These are phyloP conservation scores for Cichladusa arquata DNA, from an alignment of 2,113 vertebrate genomes.

Conservation along the genomic window DNA sequence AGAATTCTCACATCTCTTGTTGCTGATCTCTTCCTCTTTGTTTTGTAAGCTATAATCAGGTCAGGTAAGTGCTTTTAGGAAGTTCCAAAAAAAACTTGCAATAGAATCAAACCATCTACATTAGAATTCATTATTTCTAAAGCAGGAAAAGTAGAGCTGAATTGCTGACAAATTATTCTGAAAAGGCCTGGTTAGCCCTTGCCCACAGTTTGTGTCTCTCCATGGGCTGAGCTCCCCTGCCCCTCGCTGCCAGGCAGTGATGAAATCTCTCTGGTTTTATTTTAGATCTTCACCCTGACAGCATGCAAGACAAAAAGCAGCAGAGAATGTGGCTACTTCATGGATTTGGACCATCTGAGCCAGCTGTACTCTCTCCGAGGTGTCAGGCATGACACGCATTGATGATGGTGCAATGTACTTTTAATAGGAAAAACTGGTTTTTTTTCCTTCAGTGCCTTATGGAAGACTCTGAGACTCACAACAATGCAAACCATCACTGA, in stretches of 20 bases:
- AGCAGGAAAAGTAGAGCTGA: neutral
- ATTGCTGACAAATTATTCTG: neutral
- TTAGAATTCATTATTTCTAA: neutral
- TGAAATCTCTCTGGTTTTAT: constrained; percentile 49
- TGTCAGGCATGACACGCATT: constrained; percentile 82
- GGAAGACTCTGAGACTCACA: constrained; percentile 93
- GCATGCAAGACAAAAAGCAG: constrained; percentile 74
- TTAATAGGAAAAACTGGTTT: constrained; percentile 86
- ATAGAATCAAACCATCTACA: neutral
- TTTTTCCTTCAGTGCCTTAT: constrained; percentile 99
- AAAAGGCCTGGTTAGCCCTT: neutral
- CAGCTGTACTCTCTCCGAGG: constrained; percentile 80
- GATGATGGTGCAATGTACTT: constrained; percentile 93
- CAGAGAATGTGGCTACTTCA: constrained; percentile 80
- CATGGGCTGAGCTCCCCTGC: neutral
- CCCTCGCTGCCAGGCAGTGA: neutral
- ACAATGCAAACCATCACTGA: constrained; percentile 95
- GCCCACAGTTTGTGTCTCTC: neutral
- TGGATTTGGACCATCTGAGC: constrained; percentile 79
- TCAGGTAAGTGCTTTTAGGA: constrained; percentile 47
- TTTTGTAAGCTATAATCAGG: neutral
- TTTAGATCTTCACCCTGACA: constrained; percentile 71
- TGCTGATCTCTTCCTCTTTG: neutral
- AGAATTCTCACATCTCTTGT: neutral
- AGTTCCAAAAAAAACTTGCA: neutral